Base-by-base conservation (phyloP, 2,113 vertebrate genomes). In the Uria lomvia region DNA sequence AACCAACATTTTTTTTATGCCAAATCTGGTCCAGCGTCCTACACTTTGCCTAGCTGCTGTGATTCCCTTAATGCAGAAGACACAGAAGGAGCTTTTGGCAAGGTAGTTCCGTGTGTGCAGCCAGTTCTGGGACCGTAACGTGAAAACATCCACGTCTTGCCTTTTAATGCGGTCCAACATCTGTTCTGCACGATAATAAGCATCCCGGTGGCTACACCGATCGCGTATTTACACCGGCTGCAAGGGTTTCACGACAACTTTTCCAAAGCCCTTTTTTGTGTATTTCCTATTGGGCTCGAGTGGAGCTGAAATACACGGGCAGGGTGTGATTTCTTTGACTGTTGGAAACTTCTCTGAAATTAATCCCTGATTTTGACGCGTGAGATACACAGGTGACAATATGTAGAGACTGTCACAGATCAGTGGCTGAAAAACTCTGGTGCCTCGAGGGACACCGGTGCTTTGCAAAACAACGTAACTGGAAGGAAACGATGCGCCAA, bases 341-440 rank as follows among this genome's bases (percentile, higher is more conserved):
- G 0, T 15, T 58, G 20, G 40, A 20, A 78, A 59, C 17, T 26
- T 22, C 15, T 74, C 8, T 23, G 63, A 59, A 22, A 5, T 9
- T 38, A 17, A 76, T 20, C 42, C 3, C 0, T 23, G 36, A 3
- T 47, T 86, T 76, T 34, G 45, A 24, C 7, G 0, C 0, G 21
- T 19, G 67, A 10, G 50, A 50, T 23, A 15, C 34, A 9, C 17
- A 30, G 52, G 0, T 36, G 68, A 36, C 36, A 47, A 12, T 2
- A 5, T 0, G 1, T 12, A 22, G 32, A 38, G 29, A n/a, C 23
- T 11, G 47, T 34, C 43, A 45, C 29, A 43, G 14, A 3, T 10
- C 43, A 43, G 63, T 4, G n/a, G 26, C 75, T 75, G 18, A 53
- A 23, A 38, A 49, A 2, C 32, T 60, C 36, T 3, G 45, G 12